A percentile compares a stretch with the other conserved stretches of the same genome.
Evolutionary conservation across 2,113 vertebrate genomes (phyloP).

Genomic region (Hippocampus guttulatus): DNA sequence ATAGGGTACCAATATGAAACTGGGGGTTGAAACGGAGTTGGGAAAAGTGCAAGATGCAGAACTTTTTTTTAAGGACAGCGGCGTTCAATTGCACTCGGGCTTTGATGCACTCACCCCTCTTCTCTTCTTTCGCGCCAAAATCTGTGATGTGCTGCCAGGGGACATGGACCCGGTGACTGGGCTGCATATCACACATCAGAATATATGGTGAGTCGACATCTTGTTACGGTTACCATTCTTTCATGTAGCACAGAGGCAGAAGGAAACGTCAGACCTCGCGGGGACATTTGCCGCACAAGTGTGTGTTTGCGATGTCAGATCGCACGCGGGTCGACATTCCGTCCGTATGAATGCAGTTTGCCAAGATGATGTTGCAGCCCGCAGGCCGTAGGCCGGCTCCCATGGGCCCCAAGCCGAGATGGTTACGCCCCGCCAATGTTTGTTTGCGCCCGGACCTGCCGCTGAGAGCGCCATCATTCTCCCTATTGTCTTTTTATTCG

Average conservation of each 20-base stretch:
- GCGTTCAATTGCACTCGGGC: not conserved
- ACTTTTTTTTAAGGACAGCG: not conserved
- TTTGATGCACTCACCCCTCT: slow-evolving; percentile 81
- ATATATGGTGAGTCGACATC: slow-evolving; percentile 63
- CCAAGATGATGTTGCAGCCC: slow-evolving; percentile 65
- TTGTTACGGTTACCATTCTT: slow-evolving; percentile 71
- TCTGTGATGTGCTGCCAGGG: slow-evolving; percentile 84
- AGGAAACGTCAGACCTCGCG: slow-evolving; percentile 66
- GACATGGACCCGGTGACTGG: slow-evolving; percentile 85
- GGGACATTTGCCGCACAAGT: slow-evolving; percentile 40
- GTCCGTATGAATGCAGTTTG: slow-evolving; percentile 51
- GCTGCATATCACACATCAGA: slow-evolving; percentile 59
- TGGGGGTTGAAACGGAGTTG: no score
- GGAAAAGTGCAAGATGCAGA: no score
- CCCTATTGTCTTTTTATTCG: slow-evolving; percentile 61
- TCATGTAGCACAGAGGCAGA: slow-evolving; percentile 70
- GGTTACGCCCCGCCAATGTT: slow-evolving; percentile 48
- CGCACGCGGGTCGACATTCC: slow-evolving; percentile 65
- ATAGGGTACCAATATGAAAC: no score
- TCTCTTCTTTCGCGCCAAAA: slow-evolving; percentile 90
- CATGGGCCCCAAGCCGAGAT: slow-evolving; percentile 40
- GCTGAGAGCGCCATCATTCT: slow-evolving; percentile 18
- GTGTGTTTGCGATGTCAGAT: slow-evolving; percentile 21
- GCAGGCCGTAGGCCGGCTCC: slow-evolving; percentile 46
- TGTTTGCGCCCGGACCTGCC: slow-evolving; percentile 55